Percentiles rank a stretch among this genome's conserved stretches.
Conservation (phyloP, 2,888 invertebrate species). For the Drosophila neoperkinsi region DNA sequence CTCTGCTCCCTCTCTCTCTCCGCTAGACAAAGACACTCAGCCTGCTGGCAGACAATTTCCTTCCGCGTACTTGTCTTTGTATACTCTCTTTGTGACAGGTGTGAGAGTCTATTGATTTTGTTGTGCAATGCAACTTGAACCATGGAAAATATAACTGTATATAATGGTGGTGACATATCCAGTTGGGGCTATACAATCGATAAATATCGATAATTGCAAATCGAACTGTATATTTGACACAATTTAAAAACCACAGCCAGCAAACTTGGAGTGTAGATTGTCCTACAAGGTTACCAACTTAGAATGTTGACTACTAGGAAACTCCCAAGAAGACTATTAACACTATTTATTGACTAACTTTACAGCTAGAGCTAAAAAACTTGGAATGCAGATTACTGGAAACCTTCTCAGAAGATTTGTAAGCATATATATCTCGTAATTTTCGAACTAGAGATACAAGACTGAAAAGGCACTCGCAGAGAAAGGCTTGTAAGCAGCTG, state of each 20-base stretch:
- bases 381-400: neutral
- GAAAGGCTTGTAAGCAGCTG: neutral
- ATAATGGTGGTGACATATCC: neutral
- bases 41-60: constrained; percentile 27
- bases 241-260: neutral
- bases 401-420: neutral
- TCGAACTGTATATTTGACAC: neutral
- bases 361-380: neutral
- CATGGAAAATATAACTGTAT: neutral
- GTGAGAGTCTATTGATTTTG: neutral
- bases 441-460: neutral
- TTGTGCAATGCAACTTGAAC: neutral
- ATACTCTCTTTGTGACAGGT: neutral
- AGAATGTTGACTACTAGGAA: neutral
- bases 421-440: neutral
- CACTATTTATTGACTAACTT: neutral
- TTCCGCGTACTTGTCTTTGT: constrained; percentile 31
- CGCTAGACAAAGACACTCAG: constrained; percentile 8
- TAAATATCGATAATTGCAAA: neutral
- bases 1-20: neutral
- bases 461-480: neutral
- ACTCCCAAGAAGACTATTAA: neutral
- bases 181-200: neutral
- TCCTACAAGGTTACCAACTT: neutral
- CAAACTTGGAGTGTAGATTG: neutral